Conservation (phyloP, 2,113 vertebrate genomes). For the Hymenochirus boettgeri region DNA sequence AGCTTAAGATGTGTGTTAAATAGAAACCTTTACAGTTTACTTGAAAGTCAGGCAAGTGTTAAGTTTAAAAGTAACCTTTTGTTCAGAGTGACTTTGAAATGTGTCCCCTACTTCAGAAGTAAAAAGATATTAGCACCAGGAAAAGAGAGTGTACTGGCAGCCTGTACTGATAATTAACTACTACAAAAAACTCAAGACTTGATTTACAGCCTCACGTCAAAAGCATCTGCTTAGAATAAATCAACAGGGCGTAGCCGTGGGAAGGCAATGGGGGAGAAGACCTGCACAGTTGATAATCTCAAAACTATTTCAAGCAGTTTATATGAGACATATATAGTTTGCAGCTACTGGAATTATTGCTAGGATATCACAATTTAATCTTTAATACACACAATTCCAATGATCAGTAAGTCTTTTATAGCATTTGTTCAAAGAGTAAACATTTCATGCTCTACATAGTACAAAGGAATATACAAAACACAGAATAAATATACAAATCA, state of each 20-base stretch:
- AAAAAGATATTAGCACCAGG: conserved; percentile 59
- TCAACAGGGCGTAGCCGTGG: conserved; percentile 54
- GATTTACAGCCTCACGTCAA: conserved; percentile 76
- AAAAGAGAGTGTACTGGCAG: conserved; percentile 47
- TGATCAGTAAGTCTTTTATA: background rate
- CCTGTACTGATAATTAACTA: conserved; percentile 62
- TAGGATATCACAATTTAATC: conserved; percentile 9
- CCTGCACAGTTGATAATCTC: conserved; percentile 12
- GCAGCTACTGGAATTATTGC: conserved; percentile 11
- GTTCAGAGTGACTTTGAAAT: conserved; percentile 18
- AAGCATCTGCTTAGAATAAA: conserved; percentile 80
- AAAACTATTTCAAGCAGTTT: conserved; percentile 18
- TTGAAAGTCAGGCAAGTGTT: conserved; percentile 48
- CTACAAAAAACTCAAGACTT: conserved; percentile 68
- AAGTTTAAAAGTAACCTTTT: conserved; percentile 26
- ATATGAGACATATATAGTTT: conserved; percentile 11
- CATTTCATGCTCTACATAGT: background rate
- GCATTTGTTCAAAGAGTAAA: background rate
- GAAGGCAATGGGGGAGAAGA: conserved; percentile 30
- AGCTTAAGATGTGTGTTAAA: too few relatives aligned
- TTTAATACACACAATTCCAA: conserved; percentile 15
- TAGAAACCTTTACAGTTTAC: too few relatives aligned
- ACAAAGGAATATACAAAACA: background rate
- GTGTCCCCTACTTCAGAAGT: conserved; percentile 44
- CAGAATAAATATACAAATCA: background rate